Conservation (phyloP, 2,113 vertebrate genomes). For the Isichthys henryi region DNA sequence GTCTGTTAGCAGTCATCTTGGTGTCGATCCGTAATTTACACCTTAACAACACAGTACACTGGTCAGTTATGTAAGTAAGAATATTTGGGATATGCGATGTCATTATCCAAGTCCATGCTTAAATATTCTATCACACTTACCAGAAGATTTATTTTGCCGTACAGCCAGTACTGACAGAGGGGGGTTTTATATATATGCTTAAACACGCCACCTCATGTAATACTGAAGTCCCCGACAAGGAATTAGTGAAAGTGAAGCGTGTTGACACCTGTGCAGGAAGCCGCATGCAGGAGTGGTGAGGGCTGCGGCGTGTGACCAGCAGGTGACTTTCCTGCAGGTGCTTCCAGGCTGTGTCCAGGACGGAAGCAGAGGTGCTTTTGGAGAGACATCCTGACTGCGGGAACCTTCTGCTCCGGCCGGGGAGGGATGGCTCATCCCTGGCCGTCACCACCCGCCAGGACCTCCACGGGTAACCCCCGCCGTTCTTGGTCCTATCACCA, state of each 20-base stretch:
- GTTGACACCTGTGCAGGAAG: neutral
- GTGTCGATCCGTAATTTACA: neutral
- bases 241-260: slow-evolving; percentile 2
- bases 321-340: slow-evolving; percentile 53
- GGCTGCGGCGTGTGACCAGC: neutral
- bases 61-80: neutral
- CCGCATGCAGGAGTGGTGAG: neutral
- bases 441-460: slow-evolving; percentile 71
- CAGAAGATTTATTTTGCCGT: neutral
- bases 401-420: slow-evolving; percentile 73
- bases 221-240: neutral
- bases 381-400: slow-evolving; percentile 69
- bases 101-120: neutral
- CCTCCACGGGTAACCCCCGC: slow-evolving; percentile 60
- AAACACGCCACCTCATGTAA: neutral
- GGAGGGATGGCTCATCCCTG: slow-evolving; percentile 59
- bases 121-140: neutral
- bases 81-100: neutral
- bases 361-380: slow-evolving; percentile 71
- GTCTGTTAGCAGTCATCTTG: neutral
- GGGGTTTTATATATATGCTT: neutral
- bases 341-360: slow-evolving; percentile 69
- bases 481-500: neutral
- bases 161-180: neutral
- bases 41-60: neutral